Evolutionary conservation across 2,797 vertebrate species (phyloP).

Genomic region (Leptodactylus fallax): DNA sequence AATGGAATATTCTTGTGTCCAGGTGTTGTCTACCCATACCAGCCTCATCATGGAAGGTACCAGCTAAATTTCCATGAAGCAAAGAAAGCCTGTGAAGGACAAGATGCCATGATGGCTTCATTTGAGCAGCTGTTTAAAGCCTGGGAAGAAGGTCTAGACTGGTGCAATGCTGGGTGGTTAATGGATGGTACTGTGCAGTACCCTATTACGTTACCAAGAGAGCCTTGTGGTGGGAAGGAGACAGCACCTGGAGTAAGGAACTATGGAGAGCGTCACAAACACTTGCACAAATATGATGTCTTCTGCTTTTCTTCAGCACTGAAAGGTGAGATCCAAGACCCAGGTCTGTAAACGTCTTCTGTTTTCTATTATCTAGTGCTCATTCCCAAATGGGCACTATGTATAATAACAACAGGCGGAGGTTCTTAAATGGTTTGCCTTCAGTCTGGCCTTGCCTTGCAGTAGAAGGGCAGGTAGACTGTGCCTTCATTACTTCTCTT

Average conservation of each 20-base stretch:
- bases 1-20: not conserved
- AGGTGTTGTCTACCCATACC: slow-evolving; percentile 92
- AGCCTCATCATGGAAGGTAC: slow-evolving; percentile 83
- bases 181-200: slow-evolving; percentile 90
- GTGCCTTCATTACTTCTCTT: not conserved
- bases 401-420: no score
- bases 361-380: not conserved
- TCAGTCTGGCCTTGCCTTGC: not conserved
- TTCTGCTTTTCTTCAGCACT: slow-evolving; percentile 86
- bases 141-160: slow-evolving; percentile 91
- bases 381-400: no score
- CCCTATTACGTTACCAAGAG: slow-evolving; percentile 83
- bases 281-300: slow-evolving; percentile 82
- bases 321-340: slow-evolving; percentile 75
- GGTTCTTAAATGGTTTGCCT: not conserved
- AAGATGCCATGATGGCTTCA: slow-evolving; percentile 84
- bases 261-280: slow-evolving; percentile 83
- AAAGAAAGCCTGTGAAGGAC: slow-evolving; percentile 79
- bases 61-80: slow-evolving; percentile 83
- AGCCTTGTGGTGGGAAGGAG: slow-evolving; percentile 81
- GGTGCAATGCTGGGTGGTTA: slow-evolving; percentile 92
- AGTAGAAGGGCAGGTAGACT: not conserved
- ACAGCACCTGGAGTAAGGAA: slow-evolving; percentile 85
- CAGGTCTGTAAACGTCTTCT: not conserved
- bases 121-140: slow-evolving; percentile 89